Evolutionary conservation across 2,797 vertebrate species (phyloP).

Genomic region (Hirundo rustica): DNA sequence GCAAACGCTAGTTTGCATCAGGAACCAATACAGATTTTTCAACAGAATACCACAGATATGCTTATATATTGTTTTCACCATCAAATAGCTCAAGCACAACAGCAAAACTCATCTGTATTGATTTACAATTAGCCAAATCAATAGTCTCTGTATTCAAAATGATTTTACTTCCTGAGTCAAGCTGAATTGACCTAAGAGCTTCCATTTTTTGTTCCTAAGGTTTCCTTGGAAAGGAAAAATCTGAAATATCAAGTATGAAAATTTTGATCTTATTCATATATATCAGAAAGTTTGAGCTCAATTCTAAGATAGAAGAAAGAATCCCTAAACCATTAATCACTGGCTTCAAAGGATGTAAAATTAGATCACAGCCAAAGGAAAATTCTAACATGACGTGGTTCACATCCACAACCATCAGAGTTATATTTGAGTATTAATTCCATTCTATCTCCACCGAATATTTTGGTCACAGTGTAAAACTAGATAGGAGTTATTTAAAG

Average conservation of each 20-base stretch:
- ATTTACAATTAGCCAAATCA: not conserved
- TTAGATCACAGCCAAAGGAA: not conserved
- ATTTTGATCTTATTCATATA: not conserved
- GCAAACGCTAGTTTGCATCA: accelerated
- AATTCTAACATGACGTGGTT: not conserved
- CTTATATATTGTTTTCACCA: not conserved
- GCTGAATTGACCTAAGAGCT: not conserved
- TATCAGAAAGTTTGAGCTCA: not conserved
- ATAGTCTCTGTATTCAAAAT: not conserved
- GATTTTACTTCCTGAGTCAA: not conserved
- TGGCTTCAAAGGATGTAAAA: not conserved
- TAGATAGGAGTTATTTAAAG: conserved; percentile 31
- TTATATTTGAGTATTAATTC: not conserved
- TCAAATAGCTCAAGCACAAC: not conserved
- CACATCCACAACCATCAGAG: not conserved
- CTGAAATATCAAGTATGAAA: not conserved
- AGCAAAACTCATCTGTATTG: not conserved
- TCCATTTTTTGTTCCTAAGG: not conserved
- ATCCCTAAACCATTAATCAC: not conserved
- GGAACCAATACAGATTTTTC: not conserved
- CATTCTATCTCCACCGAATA: not conserved
- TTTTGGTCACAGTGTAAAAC: not conserved
- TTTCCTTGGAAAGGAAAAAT: not conserved
- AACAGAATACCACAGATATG: not conserved
- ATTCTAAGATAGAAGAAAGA: not conserved